These are phyloP conservation scores for Poeciliopsis gracilis DNA, from an alignment of 2,797 vertebrate species.

Conservation along the genomic window DNA sequence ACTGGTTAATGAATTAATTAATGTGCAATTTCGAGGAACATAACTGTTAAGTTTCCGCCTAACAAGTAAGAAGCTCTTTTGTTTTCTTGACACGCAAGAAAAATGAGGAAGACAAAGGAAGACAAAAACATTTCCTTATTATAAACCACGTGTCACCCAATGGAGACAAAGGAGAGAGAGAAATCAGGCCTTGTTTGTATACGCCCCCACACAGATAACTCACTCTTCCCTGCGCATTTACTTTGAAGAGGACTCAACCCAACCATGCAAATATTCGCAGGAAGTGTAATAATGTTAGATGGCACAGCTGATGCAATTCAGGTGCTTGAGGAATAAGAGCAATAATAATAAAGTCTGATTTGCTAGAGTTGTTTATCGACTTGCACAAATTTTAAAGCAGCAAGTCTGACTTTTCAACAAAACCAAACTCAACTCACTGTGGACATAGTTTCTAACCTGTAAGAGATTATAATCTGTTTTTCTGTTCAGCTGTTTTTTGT, in stretches of 20 bases:
- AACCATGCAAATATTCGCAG: background rate
- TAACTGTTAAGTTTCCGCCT: background rate
- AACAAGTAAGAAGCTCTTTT: no score
- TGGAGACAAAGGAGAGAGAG: conserved; percentile 37
- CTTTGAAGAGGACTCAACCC: background rate
- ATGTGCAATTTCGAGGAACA: background rate
- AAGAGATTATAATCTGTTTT: background rate
- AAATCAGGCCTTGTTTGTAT: conserved; percentile 14
- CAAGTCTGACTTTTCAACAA: background rate
- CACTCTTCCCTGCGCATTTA: background rate
- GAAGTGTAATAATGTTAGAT: background rate
- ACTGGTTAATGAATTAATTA: background rate
- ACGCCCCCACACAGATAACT: background rate
- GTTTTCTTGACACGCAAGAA: background rate
- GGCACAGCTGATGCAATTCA: conserved; percentile 3
- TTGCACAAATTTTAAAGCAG: background rate
- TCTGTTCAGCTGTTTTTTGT: background rate
- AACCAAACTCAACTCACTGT: background rate
- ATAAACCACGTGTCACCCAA: conserved; percentile 6
- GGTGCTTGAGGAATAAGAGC: background rate
- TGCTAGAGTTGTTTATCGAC: background rate
- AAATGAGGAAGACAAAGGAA: background rate
- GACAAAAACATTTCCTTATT: background rate
- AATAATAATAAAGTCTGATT: background rate
- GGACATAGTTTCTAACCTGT: background rate